Percentiles rank a stretch among this genome's conserved stretches.
Conservation (phyloP, 2,797 vertebrate species). For the Meriones psammophilus region DNA sequence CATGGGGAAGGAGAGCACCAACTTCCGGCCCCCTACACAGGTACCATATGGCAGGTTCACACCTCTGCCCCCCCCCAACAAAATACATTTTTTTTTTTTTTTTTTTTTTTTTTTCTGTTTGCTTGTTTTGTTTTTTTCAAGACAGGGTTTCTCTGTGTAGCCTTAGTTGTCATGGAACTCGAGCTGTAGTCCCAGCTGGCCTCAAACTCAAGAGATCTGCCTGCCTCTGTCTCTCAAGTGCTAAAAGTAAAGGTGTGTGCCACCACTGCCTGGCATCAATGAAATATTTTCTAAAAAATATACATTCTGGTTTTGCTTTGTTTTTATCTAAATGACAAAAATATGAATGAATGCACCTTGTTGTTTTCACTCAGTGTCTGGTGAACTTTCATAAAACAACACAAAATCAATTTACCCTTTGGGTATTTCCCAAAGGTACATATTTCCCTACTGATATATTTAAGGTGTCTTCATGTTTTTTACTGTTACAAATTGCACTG, state of each 20-base stretch:
- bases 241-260: not conserved
- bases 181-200: not conserved
- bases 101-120: not conserved
- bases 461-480: not conserved
- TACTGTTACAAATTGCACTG: not conserved
- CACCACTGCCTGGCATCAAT: not conserved
- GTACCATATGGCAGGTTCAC: not conserved
- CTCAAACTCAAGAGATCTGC: not conserved
- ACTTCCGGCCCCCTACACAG: not conserved
- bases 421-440: slow-evolving; percentile 19
- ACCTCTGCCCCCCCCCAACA: not conserved
- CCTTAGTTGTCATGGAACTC: not conserved
- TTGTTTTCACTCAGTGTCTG: slow-evolving; percentile 7
- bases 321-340: slow-evolving; percentile 59
- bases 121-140: not conserved
- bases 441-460: not conserved
- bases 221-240: not conserved
- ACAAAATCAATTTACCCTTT: slow-evolving; percentile 7
- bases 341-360: not conserved
- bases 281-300: slow-evolving; percentile 5
- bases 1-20: not conserved
- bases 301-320: not conserved
- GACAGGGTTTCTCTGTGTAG: not conserved
- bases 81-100: not conserved
- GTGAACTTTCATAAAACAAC: slow-evolving; percentile 45